phyloP scores from a whole-genome alignment of 2,113 vertebrate genomes.

The Sinocyclocheilus rhinocerous region DNA sequence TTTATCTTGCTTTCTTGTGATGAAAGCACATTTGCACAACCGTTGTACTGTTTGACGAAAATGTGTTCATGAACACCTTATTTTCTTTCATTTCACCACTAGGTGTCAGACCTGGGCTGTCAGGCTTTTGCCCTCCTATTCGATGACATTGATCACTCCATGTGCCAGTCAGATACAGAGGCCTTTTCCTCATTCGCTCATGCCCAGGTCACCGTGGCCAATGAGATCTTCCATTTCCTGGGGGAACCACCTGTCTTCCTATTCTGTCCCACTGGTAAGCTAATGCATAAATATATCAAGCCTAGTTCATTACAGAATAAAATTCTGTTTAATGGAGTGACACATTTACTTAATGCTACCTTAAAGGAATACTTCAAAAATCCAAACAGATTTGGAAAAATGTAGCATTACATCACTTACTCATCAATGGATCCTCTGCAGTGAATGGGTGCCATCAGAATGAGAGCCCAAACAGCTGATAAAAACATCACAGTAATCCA shows the following conservation, averaged over 20 bases:
- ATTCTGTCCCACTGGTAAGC: constrained; percentile 86
- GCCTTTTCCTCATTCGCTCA: constrained; percentile 84
- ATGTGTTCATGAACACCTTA: neutral
- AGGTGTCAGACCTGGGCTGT: constrained; percentile 85
- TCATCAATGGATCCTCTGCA: neutral
- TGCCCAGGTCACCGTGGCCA: constrained; percentile 84
- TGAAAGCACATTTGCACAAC: neutral
- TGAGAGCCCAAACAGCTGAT: neutral
- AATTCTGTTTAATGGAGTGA: neutral
- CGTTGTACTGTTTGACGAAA: neutral
- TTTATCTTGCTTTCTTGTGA: constrained; percentile 13
- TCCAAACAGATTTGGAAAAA: neutral
- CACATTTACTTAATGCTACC: neutral
- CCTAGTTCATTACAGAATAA: neutral
- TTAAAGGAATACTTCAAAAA: neutral
- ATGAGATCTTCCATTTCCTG: constrained; percentile 81
- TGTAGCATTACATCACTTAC: neutral
- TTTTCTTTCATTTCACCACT: constrained; percentile 10
- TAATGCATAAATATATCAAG: neutral
- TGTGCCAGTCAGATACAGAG: constrained; percentile 85
- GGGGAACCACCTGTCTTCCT: constrained; percentile 84
- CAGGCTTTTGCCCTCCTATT: constrained; percentile 84
- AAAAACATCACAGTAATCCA: too few relatives aligned
- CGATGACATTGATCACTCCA: constrained; percentile 85
- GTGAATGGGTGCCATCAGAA: neutral